Conservation (phyloP, 2,113 vertebrate species). For the Spea multiplicata region DNA sequence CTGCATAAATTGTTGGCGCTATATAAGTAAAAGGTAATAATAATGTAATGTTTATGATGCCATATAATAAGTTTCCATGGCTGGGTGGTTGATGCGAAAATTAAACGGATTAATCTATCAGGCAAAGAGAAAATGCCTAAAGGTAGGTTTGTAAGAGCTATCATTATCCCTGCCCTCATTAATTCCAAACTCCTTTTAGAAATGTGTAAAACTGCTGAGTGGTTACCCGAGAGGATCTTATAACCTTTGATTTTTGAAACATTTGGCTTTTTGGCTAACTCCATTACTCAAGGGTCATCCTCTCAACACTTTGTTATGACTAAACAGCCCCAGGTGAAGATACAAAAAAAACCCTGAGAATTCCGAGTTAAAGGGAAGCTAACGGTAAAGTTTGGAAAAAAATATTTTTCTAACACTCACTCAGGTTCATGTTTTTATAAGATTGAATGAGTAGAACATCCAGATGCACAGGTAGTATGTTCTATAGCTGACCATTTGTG, state of each 20-base stretch:
- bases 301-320: conserved; percentile 15
- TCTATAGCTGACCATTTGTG: neutral
- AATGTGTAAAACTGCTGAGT: neutral
- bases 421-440: neutral
- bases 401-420: too few species aligned
- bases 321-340: conserved; percentile 14
- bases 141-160: conserved; percentile 16
- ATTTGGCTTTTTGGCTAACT: neutral
- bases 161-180: conserved; percentile 1
- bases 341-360: neutral
- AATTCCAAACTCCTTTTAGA: conserved; percentile 19
- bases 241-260: neutral
- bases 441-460: neutral
- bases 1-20: too few species aligned
- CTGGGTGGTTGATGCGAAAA: too few species aligned
- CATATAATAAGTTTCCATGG: too few species aligned
- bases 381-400: too few species aligned
- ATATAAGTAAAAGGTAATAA: too few species aligned
- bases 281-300: neutral
- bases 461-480: neutral
- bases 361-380: too few species aligned
- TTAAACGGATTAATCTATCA: too few species aligned
- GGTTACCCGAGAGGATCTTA: conserved; percentile 15
- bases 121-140: neutral
- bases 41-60: too few species aligned